Percentiles rank a stretch among this genome's conserved stretches.
Evolutionary conservation across 2,113 vertebrate species (phyloP).

Genomic region (Cnemophilus loriae): DNA sequence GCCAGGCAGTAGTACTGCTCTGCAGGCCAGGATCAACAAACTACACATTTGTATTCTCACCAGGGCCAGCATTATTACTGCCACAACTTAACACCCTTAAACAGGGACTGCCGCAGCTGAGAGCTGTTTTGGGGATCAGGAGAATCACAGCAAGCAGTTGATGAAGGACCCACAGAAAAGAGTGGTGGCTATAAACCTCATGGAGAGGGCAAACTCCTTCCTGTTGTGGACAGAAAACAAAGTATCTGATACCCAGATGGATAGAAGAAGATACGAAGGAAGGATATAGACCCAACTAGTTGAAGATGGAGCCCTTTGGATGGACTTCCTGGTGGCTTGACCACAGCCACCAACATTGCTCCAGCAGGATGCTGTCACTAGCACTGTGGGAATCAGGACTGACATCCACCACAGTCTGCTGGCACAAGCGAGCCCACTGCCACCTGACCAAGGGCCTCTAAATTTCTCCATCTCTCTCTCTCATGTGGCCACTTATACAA

Average conservation of each 20-base stretch:
- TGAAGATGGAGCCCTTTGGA: neutral
- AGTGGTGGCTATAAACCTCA: neutral
- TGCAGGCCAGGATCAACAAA: slow-evolving; percentile 67
- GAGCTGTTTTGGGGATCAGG: neutral
- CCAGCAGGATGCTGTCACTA: neutral
- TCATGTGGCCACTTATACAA: neutral
- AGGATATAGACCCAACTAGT: neutral
- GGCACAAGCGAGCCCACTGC: neutral
- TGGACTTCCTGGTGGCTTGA: neutral
- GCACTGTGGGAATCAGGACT: neutral
- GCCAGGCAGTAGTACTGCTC: slow-evolving; percentile 59
- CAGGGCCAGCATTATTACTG: slow-evolving; percentile 50
- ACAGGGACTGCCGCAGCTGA: neutral
- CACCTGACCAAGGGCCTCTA: neutral
- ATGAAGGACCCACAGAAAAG: neutral
- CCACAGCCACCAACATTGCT: neutral
- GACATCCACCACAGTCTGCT: neutral
- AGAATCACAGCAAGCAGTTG: neutral
- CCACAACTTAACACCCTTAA: slow-evolving; percentile 62
- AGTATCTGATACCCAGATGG: neutral
- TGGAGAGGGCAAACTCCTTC: neutral
- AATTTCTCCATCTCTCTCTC: neutral
- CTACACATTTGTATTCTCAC: slow-evolving; percentile 44
- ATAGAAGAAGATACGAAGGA: neutral
- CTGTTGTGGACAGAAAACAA: neutral